Evolutionary conservation across 2,113 vertebrate genomes (phyloP).

Genomic region (Euleptes europaea): DNA sequence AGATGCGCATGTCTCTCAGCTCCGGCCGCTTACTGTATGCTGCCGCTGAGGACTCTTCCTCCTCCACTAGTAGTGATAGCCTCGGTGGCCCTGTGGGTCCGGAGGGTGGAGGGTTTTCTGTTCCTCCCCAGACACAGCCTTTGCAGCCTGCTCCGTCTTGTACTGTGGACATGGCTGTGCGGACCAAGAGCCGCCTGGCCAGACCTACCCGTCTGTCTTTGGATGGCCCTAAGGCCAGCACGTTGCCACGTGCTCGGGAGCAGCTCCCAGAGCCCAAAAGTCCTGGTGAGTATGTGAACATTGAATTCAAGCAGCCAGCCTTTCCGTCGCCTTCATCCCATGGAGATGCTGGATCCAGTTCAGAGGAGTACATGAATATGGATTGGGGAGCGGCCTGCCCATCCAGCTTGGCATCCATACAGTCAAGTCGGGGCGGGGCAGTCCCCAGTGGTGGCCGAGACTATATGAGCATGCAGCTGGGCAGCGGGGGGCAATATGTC

Average conservation of each 20-base stretch:
- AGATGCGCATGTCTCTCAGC: slow-evolving; percentile 74
- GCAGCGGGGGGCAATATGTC: slow-evolving; percentile 52
- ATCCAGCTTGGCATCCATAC: slow-evolving; percentile 40
- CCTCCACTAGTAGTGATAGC: slow-evolving; percentile 87
- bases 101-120: slow-evolving; percentile 36
- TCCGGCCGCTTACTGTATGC: slow-evolving; percentile 77
- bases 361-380: slow-evolving; percentile 86
- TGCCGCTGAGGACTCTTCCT: slow-evolving; percentile 83
- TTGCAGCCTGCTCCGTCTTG: slow-evolving; percentile 44
- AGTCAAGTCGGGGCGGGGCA: slow-evolving; percentile 46
- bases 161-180: slow-evolving; percentile 73
- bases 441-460: slow-evolving; percentile 62
- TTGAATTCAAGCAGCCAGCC: slow-evolving; percentile 79
- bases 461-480: slow-evolving; percentile 79
- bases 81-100: slow-evolving; percentile 73
- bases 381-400: slow-evolving; percentile 73
- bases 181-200: slow-evolving; percentile 74
- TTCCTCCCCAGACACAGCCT: slow-evolving; percentile 26
- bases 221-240: slow-evolving; percentile 85
- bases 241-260: slow-evolving; percentile 82
- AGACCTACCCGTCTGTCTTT: slow-evolving; percentile 83
- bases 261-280: slow-evolving; percentile 84
- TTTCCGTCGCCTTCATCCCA: slow-evolving; percentile 62
- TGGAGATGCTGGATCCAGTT: slow-evolving; percentile 51
- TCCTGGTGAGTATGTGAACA: slow-evolving; percentile 88